Base-by-base conservation (phyloP, 2,888 invertebrate genomes). In the Liodrosophila aerea region DNA sequence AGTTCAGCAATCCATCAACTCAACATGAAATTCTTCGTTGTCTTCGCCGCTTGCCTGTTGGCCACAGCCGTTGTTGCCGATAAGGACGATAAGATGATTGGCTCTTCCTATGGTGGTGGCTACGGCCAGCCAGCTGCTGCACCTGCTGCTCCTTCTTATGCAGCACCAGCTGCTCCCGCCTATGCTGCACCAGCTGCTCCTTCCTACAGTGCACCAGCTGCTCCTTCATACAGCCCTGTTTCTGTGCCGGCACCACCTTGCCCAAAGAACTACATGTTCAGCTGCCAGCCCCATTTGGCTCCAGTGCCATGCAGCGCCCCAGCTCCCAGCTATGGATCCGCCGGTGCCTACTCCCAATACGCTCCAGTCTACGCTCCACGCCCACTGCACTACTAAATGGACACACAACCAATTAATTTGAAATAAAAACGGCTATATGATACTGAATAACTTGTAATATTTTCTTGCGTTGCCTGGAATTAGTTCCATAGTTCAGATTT, bases 281-380 rank as follows among this genome's bases (percentile, higher is more conserved):
- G 87, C 69, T 87, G 87, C 61, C 84, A 86, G 60, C 87, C 87
- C 50, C 77, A 76, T 67, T 52, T 88, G 52, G 76, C 81, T 29
- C 83, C 88, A 51, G 87, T 88, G 11, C 87, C 86, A 33, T 88
- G 88, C 77, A 85, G 81, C 22, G 69, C 80, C 12, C 75, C 78
- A 39, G 65, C 77, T 9, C 52, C 66, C 7, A 64, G 68, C 61
- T 82, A 84, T 43, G 87, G 87, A 58, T 82, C 87, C 18, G 65
- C 86, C 39, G 88, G 88, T 37, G 86, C 87, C 49, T 88, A 88
- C 67, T 87, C 88, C 1, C 83, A 88, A 34, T 76, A 87, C 61
- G 80, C 83, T 33, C 87, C 87, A 22, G 64, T 77, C 61, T 87
- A 83, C 58, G 75, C 71, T 7, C 54, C 64, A 12, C 74, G 76